Conservation (phyloP, 64 coral and sea anemone species). For the Porites australiensis region DNA sequence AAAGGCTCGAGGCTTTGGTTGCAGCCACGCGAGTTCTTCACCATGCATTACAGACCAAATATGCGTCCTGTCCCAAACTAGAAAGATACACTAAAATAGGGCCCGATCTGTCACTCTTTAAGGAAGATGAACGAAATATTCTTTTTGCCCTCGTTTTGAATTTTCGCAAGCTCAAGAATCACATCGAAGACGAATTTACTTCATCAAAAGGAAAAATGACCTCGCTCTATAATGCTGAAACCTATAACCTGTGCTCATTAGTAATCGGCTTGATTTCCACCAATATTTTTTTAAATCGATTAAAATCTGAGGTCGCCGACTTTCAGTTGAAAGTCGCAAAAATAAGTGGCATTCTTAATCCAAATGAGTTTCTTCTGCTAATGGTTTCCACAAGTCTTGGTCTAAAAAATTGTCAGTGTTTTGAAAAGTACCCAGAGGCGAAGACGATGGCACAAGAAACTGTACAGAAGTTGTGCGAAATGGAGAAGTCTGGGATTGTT, state of each 20-base stretch:
- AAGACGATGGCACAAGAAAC: background rate
- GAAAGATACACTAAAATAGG: background rate
- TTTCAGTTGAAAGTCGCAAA: background rate
- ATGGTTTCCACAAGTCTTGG: background rate
- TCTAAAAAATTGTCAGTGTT: background rate
- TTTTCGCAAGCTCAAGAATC: constrained; percentile 4
- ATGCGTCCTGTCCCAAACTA: no score
- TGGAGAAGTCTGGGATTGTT: background rate
- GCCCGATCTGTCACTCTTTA: no score
- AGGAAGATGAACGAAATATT: background rate
- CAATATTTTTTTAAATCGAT: background rate
- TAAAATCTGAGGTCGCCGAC: background rate
- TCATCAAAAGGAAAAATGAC: background rate
- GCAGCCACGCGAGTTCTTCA: constrained; percentile 37
- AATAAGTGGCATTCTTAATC: background rate
- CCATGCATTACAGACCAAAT: background rate
- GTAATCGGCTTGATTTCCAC: background rate
- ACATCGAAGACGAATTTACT: background rate
- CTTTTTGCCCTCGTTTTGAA: background rate
- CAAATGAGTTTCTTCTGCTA: background rate
- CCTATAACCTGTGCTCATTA: background rate
- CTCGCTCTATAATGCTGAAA: background rate
- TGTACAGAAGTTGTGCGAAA: background rate
- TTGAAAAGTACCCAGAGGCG: background rate
- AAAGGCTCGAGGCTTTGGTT: background rate